Base-by-base conservation (phyloP, 2,888 invertebrate genomes). In the Sesia apiformis region DNA sequence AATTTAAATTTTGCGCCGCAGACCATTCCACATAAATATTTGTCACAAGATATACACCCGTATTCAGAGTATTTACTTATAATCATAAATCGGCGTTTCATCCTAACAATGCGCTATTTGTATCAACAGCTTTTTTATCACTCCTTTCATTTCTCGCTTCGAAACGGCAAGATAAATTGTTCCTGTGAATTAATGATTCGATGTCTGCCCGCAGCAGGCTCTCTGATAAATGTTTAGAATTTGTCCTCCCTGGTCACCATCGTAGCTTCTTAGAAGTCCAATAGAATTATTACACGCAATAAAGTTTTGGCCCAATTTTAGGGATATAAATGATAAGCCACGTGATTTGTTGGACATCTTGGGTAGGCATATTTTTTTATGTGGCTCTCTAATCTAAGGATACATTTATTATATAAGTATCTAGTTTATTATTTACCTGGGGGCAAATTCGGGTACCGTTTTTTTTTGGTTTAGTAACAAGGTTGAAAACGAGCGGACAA, bases 141-240 rank as follows among this genome's bases (percentile, higher is more conserved):
- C 66, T 66, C 62, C 62, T 65, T 62, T 66, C 70, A 76, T 78
- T 79, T 78, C 78, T 72, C 70, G 67, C 70, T 72, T 75, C 69
- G 70, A 61, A 70, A 69, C 70, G 8, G n/a, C 65, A 74, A 78
- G 76, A 80, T 76, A 74, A 78, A 81, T 76, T 46, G 75, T 70
- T 58, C 56, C 59, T 57, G 59, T 63, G 68, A 74, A 81, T 78
- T 77, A 78, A 81, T 77, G 78, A 53, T 50, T 50, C 50, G 50
- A 50, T 55, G 60, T 63, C 78, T 75, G 75, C 69, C 70, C 68
- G 60, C 52, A 64, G 60, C 72, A 74, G 70, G 65, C 63, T 61
- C 50, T 46, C 64, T 78, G 78, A 79, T 69, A 74, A 79, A 79
- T 81, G 77, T 72, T 71, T 69, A 70, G 72, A 77, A 75, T 80